A percentile compares a stretch with the other conserved stretches of the same genome.
These are phyloP conservation scores for Drosophila rellima DNA, from an alignment of 2,888 invertebrate genomes.

Conservation along the genomic window DNA sequence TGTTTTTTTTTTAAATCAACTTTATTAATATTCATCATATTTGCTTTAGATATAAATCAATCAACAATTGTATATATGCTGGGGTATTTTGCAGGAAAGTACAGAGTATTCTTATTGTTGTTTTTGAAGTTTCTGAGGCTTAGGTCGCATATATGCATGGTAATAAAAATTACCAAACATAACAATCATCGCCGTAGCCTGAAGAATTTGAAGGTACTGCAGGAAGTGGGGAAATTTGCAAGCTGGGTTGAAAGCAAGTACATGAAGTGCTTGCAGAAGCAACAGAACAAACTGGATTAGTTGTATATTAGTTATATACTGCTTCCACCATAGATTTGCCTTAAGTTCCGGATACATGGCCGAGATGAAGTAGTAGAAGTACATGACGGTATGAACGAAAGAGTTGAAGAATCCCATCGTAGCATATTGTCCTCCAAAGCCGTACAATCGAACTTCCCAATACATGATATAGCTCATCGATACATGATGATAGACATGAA, in stretches of 20 bases:
- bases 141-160: constrained; percentile 28
- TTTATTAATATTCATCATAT: no score
- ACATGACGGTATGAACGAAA: constrained; percentile 93
- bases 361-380: constrained; percentile 91
- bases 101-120: not conserved
- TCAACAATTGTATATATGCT: no score
- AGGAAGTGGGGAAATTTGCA: constrained; percentile 36
- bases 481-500: constrained; percentile 64
- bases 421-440: constrained; percentile 89
- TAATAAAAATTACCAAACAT: constrained; percentile 57
- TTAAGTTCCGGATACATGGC: constrained; percentile 90
- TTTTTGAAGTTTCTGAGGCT: not conserved
- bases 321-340: constrained; percentile 91
- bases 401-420: constrained; percentile 90
- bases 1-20: no score
- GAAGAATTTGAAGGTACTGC: constrained; percentile 26
- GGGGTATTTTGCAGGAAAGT: not conserved
- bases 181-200: constrained; percentile 32
- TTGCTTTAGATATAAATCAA: no score
- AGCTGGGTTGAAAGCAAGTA: constrained; percentile 35
- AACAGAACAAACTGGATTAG: constrained; percentile 88
- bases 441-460: constrained; percentile 79
- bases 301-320: constrained; percentile 93
- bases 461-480: constrained; percentile 48
- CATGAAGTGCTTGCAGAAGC: constrained; percentile 30